A percentile compares a stretch with the other conserved stretches of the same genome.
Conservation (phyloP, 2,888 invertebrate genomes). For the Rotaria sp. region DNA sequence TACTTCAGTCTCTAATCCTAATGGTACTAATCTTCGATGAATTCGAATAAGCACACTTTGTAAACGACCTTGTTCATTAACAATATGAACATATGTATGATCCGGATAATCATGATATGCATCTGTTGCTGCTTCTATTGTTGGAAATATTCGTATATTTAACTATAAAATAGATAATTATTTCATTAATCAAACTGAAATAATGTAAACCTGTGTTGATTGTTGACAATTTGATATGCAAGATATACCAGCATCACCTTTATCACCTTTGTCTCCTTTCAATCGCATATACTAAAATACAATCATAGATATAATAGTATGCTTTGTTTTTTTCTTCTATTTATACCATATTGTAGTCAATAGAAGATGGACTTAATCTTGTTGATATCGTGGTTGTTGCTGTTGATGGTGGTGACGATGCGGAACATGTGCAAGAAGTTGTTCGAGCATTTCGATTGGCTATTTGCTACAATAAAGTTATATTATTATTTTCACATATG, state of each 20-base stretch:
- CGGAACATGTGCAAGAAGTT: neutral
- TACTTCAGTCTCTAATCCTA: neutral
- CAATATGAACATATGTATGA: slow-evolving; percentile 12
- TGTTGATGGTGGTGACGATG: neutral
- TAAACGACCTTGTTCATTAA: neutral
- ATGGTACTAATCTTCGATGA: neutral
- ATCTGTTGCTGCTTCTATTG: neutral
- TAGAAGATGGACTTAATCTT: neutral
- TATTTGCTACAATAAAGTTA: neutral
- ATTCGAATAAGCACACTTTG: neutral
- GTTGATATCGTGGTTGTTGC: neutral
- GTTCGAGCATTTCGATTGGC: neutral
- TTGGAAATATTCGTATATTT: neutral
- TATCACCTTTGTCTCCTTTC: neutral
- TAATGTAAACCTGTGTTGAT: neutral
- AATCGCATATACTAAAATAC: neutral
- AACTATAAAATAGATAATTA: neutral
- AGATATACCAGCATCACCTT: neutral
- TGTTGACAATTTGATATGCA: neutral
- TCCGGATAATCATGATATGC: neutral
- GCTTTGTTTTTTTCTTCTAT: neutral
- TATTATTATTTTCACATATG: neutral
- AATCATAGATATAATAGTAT: neutral
- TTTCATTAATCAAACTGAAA: neutral
- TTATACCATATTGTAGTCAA: neutral